Conservation (phyloP, 1,140 invertebrate species). For the Papilio dardanus region DNA sequence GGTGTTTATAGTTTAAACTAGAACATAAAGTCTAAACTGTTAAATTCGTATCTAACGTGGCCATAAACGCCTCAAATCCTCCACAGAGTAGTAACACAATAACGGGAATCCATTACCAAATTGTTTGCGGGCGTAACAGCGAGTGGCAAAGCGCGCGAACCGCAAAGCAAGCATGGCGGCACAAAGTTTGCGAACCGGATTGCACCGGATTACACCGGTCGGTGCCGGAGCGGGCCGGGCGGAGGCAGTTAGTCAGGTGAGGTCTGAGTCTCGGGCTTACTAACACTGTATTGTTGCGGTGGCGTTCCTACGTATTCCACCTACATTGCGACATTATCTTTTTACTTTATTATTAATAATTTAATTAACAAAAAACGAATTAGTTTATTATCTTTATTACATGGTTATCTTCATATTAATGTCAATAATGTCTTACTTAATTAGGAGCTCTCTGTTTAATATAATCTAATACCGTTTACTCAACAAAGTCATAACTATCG, state of each 20-base stretch:
- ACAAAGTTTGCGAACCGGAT: constrained; percentile 73
- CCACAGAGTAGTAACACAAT: constrained; percentile 35
- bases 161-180: constrained; percentile 64
- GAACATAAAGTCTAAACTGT: neutral
- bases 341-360: neutral
- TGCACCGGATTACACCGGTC: constrained; percentile 60
- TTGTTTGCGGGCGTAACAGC: constrained; percentile 48
- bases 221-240: constrained; percentile 54
- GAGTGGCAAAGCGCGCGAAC: constrained; percentile 58
- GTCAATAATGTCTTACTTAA: neutral
- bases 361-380: neutral
- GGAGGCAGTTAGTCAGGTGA: constrained; percentile 72
- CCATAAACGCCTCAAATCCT: constrained; percentile 20
- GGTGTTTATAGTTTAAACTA: neutral
- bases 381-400: too few relatives aligned
- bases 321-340: neutral
- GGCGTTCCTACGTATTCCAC: neutral
- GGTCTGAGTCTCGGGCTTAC: constrained; percentile 51
- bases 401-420: neutral
- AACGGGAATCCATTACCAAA: constrained; percentile 51
- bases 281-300: constrained; percentile 34
- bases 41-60: constrained; percentile 20
- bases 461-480: neutral
- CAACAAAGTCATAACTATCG: constrained; percentile 17
- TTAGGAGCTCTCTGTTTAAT: neutral